Percentiles rank a stretch among this genome's conserved stretches.
phyloP scores from a whole-genome alignment of 2,113 vertebrate species.

The Himantopus leucocephalus region DNA sequence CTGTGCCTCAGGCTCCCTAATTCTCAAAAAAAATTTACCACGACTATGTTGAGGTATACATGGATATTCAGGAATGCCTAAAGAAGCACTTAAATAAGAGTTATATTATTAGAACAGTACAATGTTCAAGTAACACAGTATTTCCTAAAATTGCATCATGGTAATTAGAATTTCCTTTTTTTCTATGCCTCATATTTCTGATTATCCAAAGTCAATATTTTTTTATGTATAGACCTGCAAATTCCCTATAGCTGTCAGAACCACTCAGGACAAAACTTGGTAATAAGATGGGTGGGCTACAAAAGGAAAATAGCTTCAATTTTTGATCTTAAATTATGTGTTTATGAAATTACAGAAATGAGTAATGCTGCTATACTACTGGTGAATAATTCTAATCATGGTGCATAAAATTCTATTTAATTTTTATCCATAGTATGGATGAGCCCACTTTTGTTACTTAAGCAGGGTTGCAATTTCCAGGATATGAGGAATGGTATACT shows the following conservation, averaged over 20 bases:
- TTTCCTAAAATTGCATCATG: background rate
- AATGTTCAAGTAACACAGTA: background rate
- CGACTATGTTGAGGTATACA: background rate
- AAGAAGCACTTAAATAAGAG: background rate
- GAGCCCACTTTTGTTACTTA: background rate
- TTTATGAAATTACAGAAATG: background rate
- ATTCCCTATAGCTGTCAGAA: background rate
- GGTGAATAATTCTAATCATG: background rate
- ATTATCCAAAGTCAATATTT: background rate
- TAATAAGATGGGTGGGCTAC: background rate
- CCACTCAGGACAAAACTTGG: background rate
- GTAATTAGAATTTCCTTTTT: background rate
- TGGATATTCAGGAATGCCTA: background rate
- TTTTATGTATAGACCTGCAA: background rate
- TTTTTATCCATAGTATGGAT: background rate
- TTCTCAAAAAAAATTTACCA: background rate
- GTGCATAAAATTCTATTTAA: background rate
- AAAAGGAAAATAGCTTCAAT: constrained; percentile 15
- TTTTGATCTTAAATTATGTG: background rate
- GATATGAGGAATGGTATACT: background rate
- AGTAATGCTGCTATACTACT: background rate
- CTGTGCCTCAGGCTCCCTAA: background rate
- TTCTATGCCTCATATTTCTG: background rate
- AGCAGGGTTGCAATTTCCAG: background rate
- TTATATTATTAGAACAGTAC: background rate